These are phyloP conservation scores for Chaenogobius annularis DNA, from an alignment of 2,113 vertebrate species.

Conservation along the genomic window DNA sequence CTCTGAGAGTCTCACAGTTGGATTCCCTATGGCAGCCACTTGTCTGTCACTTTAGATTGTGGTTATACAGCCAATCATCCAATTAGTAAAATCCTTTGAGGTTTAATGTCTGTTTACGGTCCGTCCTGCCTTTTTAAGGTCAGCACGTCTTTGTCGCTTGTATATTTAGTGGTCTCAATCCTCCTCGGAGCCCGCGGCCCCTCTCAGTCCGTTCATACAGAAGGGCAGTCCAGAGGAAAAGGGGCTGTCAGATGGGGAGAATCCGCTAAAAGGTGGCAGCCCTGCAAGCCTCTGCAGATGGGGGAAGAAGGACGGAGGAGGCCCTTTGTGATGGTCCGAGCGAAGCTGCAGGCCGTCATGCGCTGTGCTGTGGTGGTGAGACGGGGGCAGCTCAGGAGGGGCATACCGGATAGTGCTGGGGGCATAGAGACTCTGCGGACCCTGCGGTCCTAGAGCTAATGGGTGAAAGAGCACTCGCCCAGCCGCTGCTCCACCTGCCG, in stretches of 20 bases:
- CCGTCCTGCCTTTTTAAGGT: conserved; percentile 60
- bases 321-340: conserved; percentile 75
- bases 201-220: conserved; percentile 82
- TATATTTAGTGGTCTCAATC: conserved; percentile 69
- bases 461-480: conserved; percentile 84
- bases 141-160: conserved; percentile 41
- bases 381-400: conserved; percentile 81
- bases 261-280: conserved; percentile 80
- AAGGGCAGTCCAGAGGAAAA: conserved; percentile 78
- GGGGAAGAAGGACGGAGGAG: conserved; percentile 82
- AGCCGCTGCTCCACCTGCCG: conserved; percentile 71
- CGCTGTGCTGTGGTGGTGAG: conserved; percentile 61
- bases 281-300: conserved; percentile 85
- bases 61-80: conserved; percentile 68
- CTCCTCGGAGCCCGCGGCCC: conserved; percentile 76
- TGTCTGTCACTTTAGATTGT: conserved; percentile 59
- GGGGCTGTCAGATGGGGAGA: conserved; percentile 75
- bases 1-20: conserved; percentile 54
- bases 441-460: conserved; percentile 75
- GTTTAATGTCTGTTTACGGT: conserved; percentile 63
- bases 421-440: conserved; percentile 83
- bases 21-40: conserved; percentile 49
- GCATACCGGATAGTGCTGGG: conserved; percentile 89
- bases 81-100: conserved; percentile 69
- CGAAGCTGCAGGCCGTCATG: conserved; percentile 71